Evolutionary conservation across 2,888 invertebrate genomes (phyloP), one percentile per base, ranked within the genome.

Genomic region (Cactoblastis cactorum): DNA sequence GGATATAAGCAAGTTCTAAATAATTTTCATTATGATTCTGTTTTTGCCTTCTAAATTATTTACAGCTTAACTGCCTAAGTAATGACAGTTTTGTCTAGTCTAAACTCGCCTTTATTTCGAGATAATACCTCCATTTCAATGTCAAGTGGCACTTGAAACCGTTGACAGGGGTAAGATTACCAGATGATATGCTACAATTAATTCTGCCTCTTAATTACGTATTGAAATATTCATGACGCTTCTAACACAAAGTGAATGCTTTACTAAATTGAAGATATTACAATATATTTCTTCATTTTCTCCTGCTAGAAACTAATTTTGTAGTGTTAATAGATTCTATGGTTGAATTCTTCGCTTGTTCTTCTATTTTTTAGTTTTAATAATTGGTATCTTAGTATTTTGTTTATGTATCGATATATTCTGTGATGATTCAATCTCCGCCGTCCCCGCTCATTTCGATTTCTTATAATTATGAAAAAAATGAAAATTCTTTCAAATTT

Each of bases 141-240:
- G 48, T 48, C 38, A 48, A 39, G 38, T 24, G 38, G 15, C 14
- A 48, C 28, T 47, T 47, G 17, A 38, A 49, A 38, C 49, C 51
- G 41, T 46, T 46, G 53, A 51, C 56, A 51, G 58, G 59, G 56
- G 55, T 56, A 53, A 17, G 54, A 61, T 58, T 50, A 57, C 55
- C 50, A 52, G 51, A 53, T 53, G 48, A 51, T 46, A 34, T 39
- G 22, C 45, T 51, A 45, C 53, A 46, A 52, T 57, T 58, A 58
- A 65, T 58, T 59, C 54, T 46, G 41, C 35, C 47, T 41, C 51
- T 58, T 64, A 55, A 61, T 66, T 59, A 66, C 56, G 47, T 57
- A 56, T 62, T 70, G 51, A 66, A 62, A 64, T 63, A 63, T 67
- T 65, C 57, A 64, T 58, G 53, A 62, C 55, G 56, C 51, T 53